Evolutionary conservation across 2,113 vertebrate species (phyloP), one percentile per base, ranked within the genome.

Genomic region (Eptatretus burgeri): DNA sequence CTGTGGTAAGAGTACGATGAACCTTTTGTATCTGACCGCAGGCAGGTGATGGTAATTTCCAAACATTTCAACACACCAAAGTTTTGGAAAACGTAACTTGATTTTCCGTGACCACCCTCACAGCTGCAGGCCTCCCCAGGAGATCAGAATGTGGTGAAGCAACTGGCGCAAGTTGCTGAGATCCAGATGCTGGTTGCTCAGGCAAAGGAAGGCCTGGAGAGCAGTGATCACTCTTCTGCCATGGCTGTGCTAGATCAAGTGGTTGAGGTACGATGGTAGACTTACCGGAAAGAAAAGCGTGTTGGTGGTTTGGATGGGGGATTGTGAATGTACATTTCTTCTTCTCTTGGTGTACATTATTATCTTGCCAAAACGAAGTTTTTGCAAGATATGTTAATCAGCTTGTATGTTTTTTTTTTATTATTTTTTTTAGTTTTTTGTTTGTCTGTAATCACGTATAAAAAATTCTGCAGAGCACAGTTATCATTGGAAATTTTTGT

Each of bases 1-100:
- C 76, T 67, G 88, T 98, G 81, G 91, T 93, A 74, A 78, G 85
- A 77, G 27, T 41, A 41, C 27, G 27, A 7, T 41, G 27, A 41
- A 41, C 3, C 27, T 41, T 41, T 41, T 41, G 27, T 41, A 41
- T 41, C 27, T 7, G 3, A 41, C 27, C 27, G 27, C 27, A 41
- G 27, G 27, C 27, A 41, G 27, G 27, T 41, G 27, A 41, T 41
- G 27, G 27, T 41, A 3, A 41, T 41, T 41, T 41, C 27, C 27
- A 41, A 41, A 7, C 27, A 41, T 41, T 41, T 41, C 27, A 41
- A 41, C 7, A 41, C 7, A 41, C 27, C 27, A 41, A 41, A 41
- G 27, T 7, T 41, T 41, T 41, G 27, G 27, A 41, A 41, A 41
- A 41, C 27, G 27, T 5, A 41, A 41, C 9, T 60, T 60, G 18